These are phyloP conservation scores for Lepeophtheirus nordmannii DNA, from an alignment of 2,888 invertebrate species.

Conservation along the genomic window DNA sequence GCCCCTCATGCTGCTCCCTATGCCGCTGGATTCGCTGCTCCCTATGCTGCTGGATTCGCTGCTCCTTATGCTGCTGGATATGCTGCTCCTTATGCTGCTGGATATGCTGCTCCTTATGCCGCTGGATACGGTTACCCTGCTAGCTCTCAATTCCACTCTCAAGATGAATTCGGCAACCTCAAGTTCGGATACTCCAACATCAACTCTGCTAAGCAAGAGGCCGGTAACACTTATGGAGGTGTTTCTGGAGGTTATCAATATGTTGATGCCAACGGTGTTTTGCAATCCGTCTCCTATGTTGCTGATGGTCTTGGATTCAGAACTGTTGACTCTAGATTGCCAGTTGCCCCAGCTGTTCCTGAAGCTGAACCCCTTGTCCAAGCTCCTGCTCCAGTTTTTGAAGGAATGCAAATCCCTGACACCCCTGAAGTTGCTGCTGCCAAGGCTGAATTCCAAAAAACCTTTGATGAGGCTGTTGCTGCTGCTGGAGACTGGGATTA, in stretches of 20 bases:
- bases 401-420: neutral
- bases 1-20: conserved; percentile 14
- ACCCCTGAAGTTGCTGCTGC: conserved; percentile 1
- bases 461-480: neutral
- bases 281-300: conserved; percentile 12
- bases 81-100: neutral
- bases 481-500: neutral
- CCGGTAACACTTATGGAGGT: conserved; percentile 20
- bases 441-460: neutral
- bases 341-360: conserved; percentile 12
- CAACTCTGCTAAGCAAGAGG: conserved; percentile 19
- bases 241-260: conserved; percentile 15
- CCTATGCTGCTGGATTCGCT: neutral
- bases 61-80: neutral
- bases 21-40: conserved; percentile 7
- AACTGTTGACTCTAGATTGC: conserved; percentile 11
- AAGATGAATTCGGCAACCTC: conserved; percentile 23
- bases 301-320: conserved; percentile 21
- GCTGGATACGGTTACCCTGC: neutral
- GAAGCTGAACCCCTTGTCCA: neutral
- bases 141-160: conserved; percentile 16
- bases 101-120: neutral
- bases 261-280: conserved; percentile 19
- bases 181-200: conserved; percentile 23
- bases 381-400: conserved; percentile 13